Evolutionary conservation across 2,888 invertebrate species (phyloP), one percentile per base, ranked within the genome.

Genomic region (Pimpla rufipes): DNA sequence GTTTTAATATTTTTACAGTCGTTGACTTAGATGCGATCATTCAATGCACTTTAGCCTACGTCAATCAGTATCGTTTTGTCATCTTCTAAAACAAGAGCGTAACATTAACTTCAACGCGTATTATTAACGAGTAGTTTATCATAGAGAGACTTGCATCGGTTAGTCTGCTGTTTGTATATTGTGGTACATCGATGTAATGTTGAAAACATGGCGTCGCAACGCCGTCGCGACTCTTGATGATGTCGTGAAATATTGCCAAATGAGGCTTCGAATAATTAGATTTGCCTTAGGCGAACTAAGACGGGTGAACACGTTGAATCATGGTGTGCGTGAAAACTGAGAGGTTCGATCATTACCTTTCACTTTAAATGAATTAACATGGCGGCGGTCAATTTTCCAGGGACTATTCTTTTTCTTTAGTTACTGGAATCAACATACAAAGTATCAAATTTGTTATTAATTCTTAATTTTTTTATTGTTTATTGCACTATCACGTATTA

Each of bases 1-100:
- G 21, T 64, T 64, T 64, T 52, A 64, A 37, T 18, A 64, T 37
- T 75, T 71, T 75, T 75, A 64, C 11, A 62, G 62, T 40, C 23
- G 52, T 16, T 66, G 66, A 66, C 66, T 37, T 64, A 37, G 3
- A 37, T 35, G 21, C 21, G 10, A 40, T 40, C 8, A 23, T 52
- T 52, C 37, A 55, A 18, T 21, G 21, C 6, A 70, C 35, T 50
- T 37, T 16, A 59, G 37, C 37, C 10, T 10, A n/a, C 11, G 62
- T 37, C 6, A 62, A 62, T 62, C 16, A 37, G n/a, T 37, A 62
- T n/a, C 35, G 35, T 35, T 62, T 18, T 18, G 37, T 16, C 18
- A 37, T 37, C 18, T 10, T 13, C 13, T 1, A 42, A 40, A 52
- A 6, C 37, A 40, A 55, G 23, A 70, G 11, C 70, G 11, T 40